A percentile compares a stretch with the other conserved stretches of the same genome.
Evolutionary conservation across 2,113 vertebrate species (phyloP).

Genomic region (Apus apus): DNA sequence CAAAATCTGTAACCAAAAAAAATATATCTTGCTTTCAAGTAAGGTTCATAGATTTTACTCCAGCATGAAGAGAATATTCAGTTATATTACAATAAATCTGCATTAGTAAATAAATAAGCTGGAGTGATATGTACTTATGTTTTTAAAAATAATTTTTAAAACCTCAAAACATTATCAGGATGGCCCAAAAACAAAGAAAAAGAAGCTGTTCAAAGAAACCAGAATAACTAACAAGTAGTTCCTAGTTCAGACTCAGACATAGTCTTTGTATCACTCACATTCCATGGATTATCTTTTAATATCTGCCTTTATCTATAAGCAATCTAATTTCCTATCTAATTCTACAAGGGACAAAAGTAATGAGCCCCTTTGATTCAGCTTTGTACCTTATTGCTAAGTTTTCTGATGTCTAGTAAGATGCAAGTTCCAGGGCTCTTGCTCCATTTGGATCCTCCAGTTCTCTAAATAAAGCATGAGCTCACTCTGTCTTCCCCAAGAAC

Average conservation of each 20-base stretch:
- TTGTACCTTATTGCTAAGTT: not conserved
- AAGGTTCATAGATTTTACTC: not conserved
- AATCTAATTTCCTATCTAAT: not conserved
- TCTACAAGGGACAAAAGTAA: not conserved
- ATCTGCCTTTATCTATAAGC: not conserved
- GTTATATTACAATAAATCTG: not conserved
- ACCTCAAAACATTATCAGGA: not conserved
- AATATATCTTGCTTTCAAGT: not conserved
- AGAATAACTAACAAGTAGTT: not conserved
- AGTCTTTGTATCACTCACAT: not conserved
- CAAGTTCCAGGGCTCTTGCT: not conserved
- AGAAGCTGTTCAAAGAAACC: not conserved
- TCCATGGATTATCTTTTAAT: not conserved
- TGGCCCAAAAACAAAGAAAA: not conserved
- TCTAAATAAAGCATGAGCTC: not conserved
- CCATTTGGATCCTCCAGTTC: not conserved
- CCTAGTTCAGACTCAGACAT: not conserved
- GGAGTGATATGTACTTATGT: rapidly evolving
- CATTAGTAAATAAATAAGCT: not conserved
- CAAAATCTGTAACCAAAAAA: not conserved
- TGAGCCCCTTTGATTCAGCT: not conserved
- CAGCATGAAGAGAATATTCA: not conserved
- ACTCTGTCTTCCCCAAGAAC: not conserved
- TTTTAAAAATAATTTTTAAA: not conserved
- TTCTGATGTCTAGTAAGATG: not conserved